A percentile compares a stretch with the other conserved stretches of the same genome.
These are phyloP conservation scores for Epizoanthus rinbou DNA, from an alignment of 92 coral and sea anemone species.

Conservation along the genomic window DNA sequence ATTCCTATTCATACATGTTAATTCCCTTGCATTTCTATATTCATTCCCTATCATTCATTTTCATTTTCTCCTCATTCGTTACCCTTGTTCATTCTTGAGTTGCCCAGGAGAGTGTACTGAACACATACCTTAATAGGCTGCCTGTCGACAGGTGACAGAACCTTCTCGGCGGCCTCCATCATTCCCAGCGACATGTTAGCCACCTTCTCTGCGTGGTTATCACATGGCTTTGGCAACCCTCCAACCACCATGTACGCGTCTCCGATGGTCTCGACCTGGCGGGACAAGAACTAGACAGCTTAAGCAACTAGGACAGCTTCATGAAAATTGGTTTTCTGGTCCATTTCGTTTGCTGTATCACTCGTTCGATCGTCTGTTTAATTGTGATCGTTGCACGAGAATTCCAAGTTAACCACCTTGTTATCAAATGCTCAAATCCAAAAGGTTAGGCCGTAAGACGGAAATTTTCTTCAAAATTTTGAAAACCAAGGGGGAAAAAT, in stretches of 20 bases:
- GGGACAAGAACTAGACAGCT: background rate
- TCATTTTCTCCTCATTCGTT: background rate
- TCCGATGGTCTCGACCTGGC: constrained; percentile 96
- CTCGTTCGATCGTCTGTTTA: too few relatives aligned
- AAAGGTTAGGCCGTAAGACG: too few relatives aligned
- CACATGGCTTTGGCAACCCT: constrained; percentile 97
- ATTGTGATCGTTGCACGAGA: too few relatives aligned
- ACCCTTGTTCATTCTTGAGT: background rate
- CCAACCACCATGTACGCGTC: constrained; percentile 99
- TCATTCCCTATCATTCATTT: too few relatives aligned
- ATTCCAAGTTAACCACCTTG: too few relatives aligned
- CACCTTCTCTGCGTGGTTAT: constrained; percentile 94
- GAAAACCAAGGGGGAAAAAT: too few relatives aligned
- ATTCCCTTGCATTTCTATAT: too few relatives aligned
- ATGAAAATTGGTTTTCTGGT: too few relatives aligned
- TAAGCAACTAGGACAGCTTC: background rate
- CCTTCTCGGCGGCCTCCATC: constrained; percentile 94
- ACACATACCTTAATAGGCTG: constrained; percentile 78
- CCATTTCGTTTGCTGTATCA: too few relatives aligned
- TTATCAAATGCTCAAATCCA: too few relatives aligned
- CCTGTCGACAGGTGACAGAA: constrained; percentile 91
- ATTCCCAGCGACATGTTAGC: constrained; percentile 92
- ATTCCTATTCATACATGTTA: too few relatives aligned
- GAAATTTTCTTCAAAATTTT: too few relatives aligned
- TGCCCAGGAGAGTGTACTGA: background rate